phyloP scores from a whole-genome alignment of 2,888 invertebrate species.

The Oegoconia quadripuncta region DNA sequence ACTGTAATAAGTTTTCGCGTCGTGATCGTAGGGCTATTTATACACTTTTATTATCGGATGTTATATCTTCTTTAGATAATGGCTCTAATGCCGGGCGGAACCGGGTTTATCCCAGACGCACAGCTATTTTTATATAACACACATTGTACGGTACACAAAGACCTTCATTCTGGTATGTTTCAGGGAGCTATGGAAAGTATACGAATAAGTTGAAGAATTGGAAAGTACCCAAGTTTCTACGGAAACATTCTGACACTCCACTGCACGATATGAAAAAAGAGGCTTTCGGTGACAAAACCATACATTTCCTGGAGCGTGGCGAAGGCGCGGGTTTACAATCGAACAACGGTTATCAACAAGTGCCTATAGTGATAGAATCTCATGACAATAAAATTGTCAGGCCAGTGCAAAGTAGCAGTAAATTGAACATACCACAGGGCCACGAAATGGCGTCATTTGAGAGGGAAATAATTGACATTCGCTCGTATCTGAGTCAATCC shows the following conservation, averaged over 20 bases:
- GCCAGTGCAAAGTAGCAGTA: constrained; percentile 49
- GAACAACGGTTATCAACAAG: constrained; percentile 81
- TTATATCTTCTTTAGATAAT: constrained; percentile 12
- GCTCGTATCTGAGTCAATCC: constrained; percentile 86
- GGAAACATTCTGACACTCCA: constrained; percentile 79
- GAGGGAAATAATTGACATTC: constrained; percentile 83
- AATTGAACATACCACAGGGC: constrained; percentile 68
- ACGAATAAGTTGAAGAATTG: constrained; percentile 81
- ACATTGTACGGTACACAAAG: constrained; percentile 1
- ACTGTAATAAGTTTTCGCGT: constrained; percentile 12
- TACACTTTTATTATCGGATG: constrained; percentile 7
- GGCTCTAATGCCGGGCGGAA: constrained; percentile 7
- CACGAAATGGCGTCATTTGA: constrained; percentile 76
- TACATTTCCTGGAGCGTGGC: constrained; percentile 56
- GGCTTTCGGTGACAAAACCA: constrained; percentile 56
- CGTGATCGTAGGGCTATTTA: constrained; percentile 8
- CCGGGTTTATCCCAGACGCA: constrained; percentile 18
- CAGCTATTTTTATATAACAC: constrained; percentile 17
- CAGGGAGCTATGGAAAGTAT: constrained; percentile 80
- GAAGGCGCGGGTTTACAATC: constrained; percentile 44
- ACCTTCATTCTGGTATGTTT: constrained; percentile 27
- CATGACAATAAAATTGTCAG: constrained; percentile 54
- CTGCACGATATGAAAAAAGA: constrained; percentile 67
- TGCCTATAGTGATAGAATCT: constrained; percentile 82
- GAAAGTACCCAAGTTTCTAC: constrained; percentile 84